Conservation (phyloP, 2,888 invertebrate genomes). For the Agrochola lota region DNA sequence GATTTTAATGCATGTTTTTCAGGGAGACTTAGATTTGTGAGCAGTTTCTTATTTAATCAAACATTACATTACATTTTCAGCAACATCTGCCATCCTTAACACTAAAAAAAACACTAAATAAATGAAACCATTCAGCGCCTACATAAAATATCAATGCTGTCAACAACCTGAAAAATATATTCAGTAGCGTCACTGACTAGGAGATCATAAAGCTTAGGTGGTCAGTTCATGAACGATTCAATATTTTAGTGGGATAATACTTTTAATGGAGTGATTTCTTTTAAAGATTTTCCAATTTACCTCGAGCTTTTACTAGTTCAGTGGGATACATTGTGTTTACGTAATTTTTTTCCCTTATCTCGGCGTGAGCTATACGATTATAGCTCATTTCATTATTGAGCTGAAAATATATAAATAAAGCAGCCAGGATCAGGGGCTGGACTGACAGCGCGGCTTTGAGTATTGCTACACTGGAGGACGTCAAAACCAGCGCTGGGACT, state of each 20-base stretch:
- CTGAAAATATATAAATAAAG: background rate
- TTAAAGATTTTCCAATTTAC: background rate
- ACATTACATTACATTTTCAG: background rate
- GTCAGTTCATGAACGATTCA: slow-evolving; percentile 52
- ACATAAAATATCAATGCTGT: slow-evolving; percentile 65
- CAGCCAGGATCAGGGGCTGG: background rate
- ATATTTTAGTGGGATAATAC: slow-evolving; percentile 22
- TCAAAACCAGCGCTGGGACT: too few species aligned
- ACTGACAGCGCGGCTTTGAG: too few species aligned
- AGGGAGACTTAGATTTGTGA: background rate
- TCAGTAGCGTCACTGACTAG: slow-evolving; percentile 72
- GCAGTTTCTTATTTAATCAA: background rate
- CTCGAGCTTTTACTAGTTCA: slow-evolving; percentile 18
- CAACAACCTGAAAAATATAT: slow-evolving; percentile 76
- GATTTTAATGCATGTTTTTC: background rate
- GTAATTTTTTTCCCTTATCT: background rate
- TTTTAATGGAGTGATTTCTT: background rate
- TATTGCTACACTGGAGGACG: too few species aligned
- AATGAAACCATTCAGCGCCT: slow-evolving; percentile 41
- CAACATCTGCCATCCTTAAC: slow-evolving; percentile 39
- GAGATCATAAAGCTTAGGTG: slow-evolving; percentile 57
- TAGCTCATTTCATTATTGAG: background rate
- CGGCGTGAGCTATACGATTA: background rate
- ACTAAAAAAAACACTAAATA: slow-evolving; percentile 25
- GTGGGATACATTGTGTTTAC: background rate